Conservation (phyloP, 2,888 invertebrate genomes). For the Andricus curvator region DNA sequence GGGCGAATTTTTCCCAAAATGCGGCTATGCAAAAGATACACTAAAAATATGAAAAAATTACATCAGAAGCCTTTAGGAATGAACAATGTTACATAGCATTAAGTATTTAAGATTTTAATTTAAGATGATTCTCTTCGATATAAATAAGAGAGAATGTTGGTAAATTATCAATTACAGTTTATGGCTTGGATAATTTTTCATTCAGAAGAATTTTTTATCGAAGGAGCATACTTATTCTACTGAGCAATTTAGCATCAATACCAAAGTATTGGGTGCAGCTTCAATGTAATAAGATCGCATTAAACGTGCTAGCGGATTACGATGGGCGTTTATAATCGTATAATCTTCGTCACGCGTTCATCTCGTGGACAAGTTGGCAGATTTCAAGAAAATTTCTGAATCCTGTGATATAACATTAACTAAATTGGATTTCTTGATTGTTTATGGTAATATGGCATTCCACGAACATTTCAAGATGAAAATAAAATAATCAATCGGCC, state of each 20-base stretch:
- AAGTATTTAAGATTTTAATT: too few species aligned
- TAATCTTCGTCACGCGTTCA: slow-evolving; percentile 28
- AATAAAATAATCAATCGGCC: too few species aligned
- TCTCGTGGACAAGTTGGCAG: slow-evolving; percentile 20
- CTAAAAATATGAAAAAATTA: too few species aligned
- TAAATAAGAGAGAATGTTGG: neutral
- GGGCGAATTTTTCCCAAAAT: too few species aligned
- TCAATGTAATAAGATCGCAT: slow-evolving; percentile 21
- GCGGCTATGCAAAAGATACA: too few species aligned
- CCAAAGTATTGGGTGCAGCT: slow-evolving; percentile 24
- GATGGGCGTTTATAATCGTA: slow-evolving; percentile 11
- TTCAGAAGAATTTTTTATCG: neutral
- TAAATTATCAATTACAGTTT: neutral
- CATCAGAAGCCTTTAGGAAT: too few species aligned
- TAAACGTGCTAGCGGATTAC: neutral
- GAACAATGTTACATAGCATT: too few species aligned
- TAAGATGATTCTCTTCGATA: neutral
- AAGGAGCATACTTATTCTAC: neutral
- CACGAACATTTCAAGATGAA: too few species aligned
- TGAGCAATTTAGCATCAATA: slow-evolving; percentile 26
- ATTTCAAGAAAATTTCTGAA: slow-evolving; percentile 14
- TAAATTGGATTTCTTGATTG: too few species aligned
- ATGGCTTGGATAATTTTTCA: neutral
- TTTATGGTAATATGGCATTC: too few species aligned
- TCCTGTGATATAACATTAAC: neutral